These are phyloP conservation scores for Athalia rosae DNA, from an alignment of 2,888 invertebrate genomes.

Conservation along the genomic window DNA sequence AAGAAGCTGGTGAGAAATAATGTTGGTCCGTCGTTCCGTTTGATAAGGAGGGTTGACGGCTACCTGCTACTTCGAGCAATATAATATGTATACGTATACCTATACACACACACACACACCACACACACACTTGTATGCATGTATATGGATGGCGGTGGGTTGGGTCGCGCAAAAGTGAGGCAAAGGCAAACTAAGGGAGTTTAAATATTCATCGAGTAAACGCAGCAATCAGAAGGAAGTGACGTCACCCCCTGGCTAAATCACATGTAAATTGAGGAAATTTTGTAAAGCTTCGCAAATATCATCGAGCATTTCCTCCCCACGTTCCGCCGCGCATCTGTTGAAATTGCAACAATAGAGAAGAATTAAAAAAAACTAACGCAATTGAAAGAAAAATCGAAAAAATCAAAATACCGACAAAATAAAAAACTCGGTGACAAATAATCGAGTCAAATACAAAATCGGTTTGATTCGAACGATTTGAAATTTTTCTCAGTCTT, in stretches of 20 bases:
- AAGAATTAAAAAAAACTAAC: background rate
- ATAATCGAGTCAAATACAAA: too few relatives aligned
- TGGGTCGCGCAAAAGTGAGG: background rate
- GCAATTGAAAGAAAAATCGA: background rate
- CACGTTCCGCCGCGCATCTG: background rate
- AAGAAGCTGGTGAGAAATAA: conserved; percentile 6
- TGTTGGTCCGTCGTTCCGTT: conserved; percentile 2
- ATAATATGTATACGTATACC: too few relatives aligned
- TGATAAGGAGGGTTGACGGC: background rate
- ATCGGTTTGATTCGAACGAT: too few relatives aligned
- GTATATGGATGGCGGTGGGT: too few relatives aligned
- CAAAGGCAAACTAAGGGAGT: conserved; percentile 27
- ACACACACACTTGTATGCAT: too few relatives aligned
- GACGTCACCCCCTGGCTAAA: conserved; percentile 7
- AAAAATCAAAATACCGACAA: too few relatives aligned
- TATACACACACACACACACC: too few relatives aligned
- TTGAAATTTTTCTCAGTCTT: too few relatives aligned
- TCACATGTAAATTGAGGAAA: conserved; percentile 10
- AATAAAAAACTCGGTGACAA: too few relatives aligned
- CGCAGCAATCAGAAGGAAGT: conserved; percentile 30
- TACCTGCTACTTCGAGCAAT: too few relatives aligned
- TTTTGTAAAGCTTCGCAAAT: background rate
- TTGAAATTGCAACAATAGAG: background rate
- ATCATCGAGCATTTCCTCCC: background rate
- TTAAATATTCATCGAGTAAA: conserved; percentile 39